phyloP scores from a whole-genome alignment of 1,140 invertebrate species.

The Cydia amplana region DNA sequence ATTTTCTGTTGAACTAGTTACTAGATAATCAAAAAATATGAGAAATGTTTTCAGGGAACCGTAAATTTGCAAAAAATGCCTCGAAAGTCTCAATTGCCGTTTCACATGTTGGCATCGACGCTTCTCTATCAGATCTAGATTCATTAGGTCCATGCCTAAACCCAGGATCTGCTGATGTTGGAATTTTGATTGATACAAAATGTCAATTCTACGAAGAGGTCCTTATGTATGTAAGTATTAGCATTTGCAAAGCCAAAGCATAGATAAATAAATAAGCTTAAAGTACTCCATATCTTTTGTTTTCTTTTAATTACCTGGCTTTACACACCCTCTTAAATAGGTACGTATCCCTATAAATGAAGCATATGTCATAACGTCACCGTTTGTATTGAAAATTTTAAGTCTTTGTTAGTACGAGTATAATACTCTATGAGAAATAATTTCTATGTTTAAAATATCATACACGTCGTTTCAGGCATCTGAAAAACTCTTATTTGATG shows the following conservation, averaged over 20 bases:
- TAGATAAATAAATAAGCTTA: no score
- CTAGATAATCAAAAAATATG: background rate
- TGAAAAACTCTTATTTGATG: conserved; percentile 43
- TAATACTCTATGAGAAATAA: no score
- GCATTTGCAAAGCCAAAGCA: no score
- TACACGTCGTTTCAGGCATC: conserved; percentile 46
- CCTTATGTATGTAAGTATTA: conserved; percentile 36
- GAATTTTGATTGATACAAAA: conserved; percentile 43
- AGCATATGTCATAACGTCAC: no score
- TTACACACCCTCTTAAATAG: no score
- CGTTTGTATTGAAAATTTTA: no score
- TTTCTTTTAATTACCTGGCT: no score
- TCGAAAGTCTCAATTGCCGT: background rate
- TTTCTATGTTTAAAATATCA: background rate
- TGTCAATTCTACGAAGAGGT: conserved; percentile 22
- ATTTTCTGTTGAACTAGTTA: no score
- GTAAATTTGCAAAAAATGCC: conserved; percentile 2
- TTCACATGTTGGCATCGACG: background rate
- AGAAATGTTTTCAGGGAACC: background rate
- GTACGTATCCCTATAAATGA: no score
- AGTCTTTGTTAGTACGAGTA: no score
- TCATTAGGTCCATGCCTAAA: background rate
- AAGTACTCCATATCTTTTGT: no score
- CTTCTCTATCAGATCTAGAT: background rate
- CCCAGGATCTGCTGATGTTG: conserved; percentile 7